A percentile compares a stretch with the other conserved stretches of the same genome.
Conservation (phyloP, 1,140 invertebrate genomes). For the Drosophila leontia region DNA sequence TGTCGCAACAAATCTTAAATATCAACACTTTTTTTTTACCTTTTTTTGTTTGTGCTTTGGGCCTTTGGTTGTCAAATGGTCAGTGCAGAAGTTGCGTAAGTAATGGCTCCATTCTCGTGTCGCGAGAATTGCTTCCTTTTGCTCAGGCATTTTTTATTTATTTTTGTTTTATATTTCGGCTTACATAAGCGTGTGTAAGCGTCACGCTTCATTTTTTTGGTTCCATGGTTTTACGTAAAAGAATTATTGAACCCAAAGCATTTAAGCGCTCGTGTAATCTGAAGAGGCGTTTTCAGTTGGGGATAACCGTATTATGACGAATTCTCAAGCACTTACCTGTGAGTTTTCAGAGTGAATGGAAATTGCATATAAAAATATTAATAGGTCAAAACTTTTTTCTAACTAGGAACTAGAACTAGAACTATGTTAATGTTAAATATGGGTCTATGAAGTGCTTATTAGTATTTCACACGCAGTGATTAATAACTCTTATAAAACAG, state of each 20-base stretch:
- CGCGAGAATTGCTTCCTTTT: slow-evolving; percentile 6
- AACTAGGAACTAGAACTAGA: too few relatives aligned
- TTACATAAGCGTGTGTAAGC: slow-evolving; percentile 54
- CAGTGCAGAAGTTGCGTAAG: slow-evolving; percentile 50
- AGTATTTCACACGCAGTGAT: neutral
- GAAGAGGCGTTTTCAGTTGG: slow-evolving; percentile 58
- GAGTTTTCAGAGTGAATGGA: neutral
- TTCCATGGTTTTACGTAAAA: slow-evolving; percentile 24
- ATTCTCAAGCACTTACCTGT: slow-evolving; percentile 53
- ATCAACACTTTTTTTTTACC: slow-evolving; percentile 33
- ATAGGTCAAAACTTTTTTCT: neutral
- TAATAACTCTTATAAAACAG: neutral
- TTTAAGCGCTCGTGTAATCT: slow-evolving; percentile 37
- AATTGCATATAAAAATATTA: neutral
- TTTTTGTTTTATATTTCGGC: slow-evolving; percentile 7
- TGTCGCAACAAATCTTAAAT: slow-evolving; percentile 52
- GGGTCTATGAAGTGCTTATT: neutral
- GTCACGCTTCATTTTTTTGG: slow-evolving; percentile 39
- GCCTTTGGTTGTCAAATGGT: slow-evolving; percentile 16
- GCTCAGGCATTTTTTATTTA: neutral
- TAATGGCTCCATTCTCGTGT: slow-evolving; percentile 14
- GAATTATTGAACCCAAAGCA: slow-evolving; percentile 43
- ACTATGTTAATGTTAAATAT: neutral
- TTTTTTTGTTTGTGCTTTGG: neutral
- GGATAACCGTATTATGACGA: slow-evolving; percentile 66